Percentiles rank a stretch among this genome's conserved stretches.
Conservation (phyloP, 2,113 vertebrate genomes). For the Pipa parva region DNA sequence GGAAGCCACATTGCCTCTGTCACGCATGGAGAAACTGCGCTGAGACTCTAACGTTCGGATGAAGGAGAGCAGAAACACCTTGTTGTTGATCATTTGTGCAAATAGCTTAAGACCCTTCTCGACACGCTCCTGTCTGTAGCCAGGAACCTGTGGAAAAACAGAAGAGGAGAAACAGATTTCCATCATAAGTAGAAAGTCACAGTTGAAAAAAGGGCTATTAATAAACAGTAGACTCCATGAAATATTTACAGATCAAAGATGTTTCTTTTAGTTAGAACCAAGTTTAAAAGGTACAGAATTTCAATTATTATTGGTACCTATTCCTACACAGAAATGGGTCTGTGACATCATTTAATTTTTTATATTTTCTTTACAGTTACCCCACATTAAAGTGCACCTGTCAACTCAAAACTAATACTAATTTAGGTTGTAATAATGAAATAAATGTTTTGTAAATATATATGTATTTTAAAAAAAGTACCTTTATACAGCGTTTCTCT, state of each 20-base stretch:
- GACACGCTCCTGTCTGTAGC: constrained; percentile 91
- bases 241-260: not conserved
- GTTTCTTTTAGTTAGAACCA: too few species aligned
- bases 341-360: too few species aligned
- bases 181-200: not conserved
- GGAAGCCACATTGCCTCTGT: constrained; percentile 92
- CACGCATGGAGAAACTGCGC: constrained; percentile 95
- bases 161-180: constrained; percentile 10
- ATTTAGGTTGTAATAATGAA: too few species aligned
- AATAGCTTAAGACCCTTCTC: constrained; percentile 95
- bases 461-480: too few species aligned
- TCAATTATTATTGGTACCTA: too few species aligned
- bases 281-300: too few species aligned
- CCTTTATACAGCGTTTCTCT: too few species aligned
- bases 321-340: too few species aligned
- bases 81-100: constrained; percentile 96
- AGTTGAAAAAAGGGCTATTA: not conserved
- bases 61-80: constrained; percentile 90
- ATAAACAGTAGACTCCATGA: not conserved
- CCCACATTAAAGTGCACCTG: too few species aligned
- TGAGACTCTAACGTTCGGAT: constrained; percentile 94
- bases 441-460: too few species aligned
- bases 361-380: too few species aligned
- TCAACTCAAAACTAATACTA: too few species aligned
- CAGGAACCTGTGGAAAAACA: constrained; percentile 75